phyloP scores from a whole-genome alignment of 2,797 vertebrate species.

The Carapus acus region DNA sequence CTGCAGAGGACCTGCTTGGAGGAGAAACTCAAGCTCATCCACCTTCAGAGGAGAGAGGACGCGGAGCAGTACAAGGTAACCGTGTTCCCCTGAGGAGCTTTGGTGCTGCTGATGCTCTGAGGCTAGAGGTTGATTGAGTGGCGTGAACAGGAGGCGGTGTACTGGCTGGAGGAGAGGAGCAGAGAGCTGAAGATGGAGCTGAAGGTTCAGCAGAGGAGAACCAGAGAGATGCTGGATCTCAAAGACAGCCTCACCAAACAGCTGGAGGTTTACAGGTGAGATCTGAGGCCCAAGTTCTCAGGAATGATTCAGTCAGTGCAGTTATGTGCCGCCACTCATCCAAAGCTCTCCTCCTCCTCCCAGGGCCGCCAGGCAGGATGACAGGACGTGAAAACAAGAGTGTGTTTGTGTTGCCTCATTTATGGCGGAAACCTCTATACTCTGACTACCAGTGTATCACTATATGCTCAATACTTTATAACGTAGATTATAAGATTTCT shows the following conservation, averaged over 20 bases:
- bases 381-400: slow-evolving; percentile 52
- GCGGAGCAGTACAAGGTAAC: slow-evolving; percentile 82
- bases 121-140: not conserved
- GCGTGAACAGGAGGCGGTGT: slow-evolving; percentile 75
- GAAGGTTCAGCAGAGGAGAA: slow-evolving; percentile 84
- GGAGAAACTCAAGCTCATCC: slow-evolving; percentile 79
- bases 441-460: too few species aligned
- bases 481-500: not conserved
- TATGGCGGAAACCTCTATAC: too few species aligned
- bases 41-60: slow-evolving; percentile 79
- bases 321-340: not conserved
- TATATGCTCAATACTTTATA: slow-evolving; percentile 1
- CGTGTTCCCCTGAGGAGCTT: not conserved
- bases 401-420: not conserved
- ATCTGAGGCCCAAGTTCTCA: not conserved
- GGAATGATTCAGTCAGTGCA: not conserved
- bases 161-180: slow-evolving; percentile 81
- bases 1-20: slow-evolving; percentile 82
- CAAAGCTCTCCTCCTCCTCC: slow-evolving; percentile 13
- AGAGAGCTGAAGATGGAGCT: slow-evolving; percentile 81
- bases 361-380: slow-evolving; percentile 50
- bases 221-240: slow-evolving; percentile 78
- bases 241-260: slow-evolving; percentile 77
- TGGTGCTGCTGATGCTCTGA: too few species aligned
- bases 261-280: slow-evolving; percentile 82